Conservation (phyloP, 2,797 vertebrate species). For the Petrocephalus sullivani region DNA sequence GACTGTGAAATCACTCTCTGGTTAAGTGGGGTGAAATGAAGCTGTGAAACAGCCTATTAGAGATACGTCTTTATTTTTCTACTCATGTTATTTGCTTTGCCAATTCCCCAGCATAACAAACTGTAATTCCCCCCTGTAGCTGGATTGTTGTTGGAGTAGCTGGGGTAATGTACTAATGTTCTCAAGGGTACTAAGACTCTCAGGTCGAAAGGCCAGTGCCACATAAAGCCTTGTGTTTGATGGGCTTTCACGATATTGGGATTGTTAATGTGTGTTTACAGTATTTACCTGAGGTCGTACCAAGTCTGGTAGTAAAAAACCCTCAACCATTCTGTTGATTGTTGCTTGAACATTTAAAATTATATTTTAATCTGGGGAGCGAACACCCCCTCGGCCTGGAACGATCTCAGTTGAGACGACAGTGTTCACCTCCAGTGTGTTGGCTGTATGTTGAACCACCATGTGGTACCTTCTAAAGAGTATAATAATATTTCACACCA, state of each 20-base stretch:
- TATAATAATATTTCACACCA: constrained; percentile 44
- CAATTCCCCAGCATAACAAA: not conserved
- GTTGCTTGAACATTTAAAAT: constrained; percentile 34
- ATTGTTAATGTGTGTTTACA: constrained; percentile 1
- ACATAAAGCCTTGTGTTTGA: not conserved
- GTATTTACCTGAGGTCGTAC: not conserved
- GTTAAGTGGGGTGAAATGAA: constrained; percentile 6
- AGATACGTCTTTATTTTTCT: not conserved
- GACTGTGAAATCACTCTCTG: constrained; percentile 1
- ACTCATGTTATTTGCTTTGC: not conserved
- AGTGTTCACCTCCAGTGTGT: constrained; percentile 38
- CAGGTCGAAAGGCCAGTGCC: not conserved
- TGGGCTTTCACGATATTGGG: not conserved
- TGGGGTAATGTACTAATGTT: not conserved
- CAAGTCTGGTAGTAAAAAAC: not conserved
- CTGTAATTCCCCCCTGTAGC: not conserved
- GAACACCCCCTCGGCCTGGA: constrained; percentile 39
- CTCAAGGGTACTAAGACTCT: not conserved
- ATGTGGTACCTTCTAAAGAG: constrained; percentile 49
- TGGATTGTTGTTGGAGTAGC: not conserved
- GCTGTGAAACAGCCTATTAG: not conserved
- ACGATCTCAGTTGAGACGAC: not conserved
- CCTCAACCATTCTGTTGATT: constrained; percentile 32
- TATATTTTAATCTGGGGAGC: constrained; percentile 34
- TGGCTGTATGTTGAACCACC: constrained; percentile 53